These are phyloP conservation scores for Rousettus madagascariensis DNA, from an alignment of 2,797 vertebrate species.

Conservation along the genomic window DNA sequence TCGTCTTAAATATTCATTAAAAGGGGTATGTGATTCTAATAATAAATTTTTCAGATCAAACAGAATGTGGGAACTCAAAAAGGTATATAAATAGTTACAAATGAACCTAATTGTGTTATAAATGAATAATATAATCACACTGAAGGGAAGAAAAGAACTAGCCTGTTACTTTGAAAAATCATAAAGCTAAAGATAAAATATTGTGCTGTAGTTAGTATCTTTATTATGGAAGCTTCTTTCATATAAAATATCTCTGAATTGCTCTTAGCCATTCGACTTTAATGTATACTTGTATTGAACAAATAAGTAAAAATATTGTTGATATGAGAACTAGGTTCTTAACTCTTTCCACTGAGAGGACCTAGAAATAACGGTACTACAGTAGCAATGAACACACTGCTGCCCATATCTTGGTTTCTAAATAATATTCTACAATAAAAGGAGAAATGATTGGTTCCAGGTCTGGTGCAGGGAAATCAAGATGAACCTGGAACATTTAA, in stretches of 20 bases:
- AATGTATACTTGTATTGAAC: slow-evolving; percentile 16
- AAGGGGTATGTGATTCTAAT: slow-evolving; percentile 15
- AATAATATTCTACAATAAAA: slow-evolving; percentile 12
- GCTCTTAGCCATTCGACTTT: background rate
- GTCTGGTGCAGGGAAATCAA: background rate
- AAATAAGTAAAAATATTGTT: slow-evolving; percentile 21
- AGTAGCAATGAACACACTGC: background rate
- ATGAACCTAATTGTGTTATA: slow-evolving; percentile 11
- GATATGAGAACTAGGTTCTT: background rate
- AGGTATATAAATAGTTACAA: slow-evolving; percentile 5
- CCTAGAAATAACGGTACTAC: background rate
- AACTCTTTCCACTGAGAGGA: background rate
- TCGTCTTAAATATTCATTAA: slow-evolving; percentile 38
- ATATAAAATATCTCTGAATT: slow-evolving; percentile 4
- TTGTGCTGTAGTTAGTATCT: background rate
- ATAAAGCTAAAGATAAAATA: background rate
- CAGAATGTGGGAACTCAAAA: slow-evolving; percentile 1
- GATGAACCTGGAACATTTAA: slow-evolving; percentile 15
- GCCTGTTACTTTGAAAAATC: slow-evolving; percentile 21
- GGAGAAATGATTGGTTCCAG: background rate
- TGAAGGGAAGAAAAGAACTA: slow-evolving; percentile 12
- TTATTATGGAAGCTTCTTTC: background rate
- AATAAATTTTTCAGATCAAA: slow-evolving; percentile 18
- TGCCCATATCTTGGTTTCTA: background rate
- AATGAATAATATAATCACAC: background rate